A percentile compares a stretch with the other conserved stretches of the same genome.
These are phyloP conservation scores for Crypturellus undulatus DNA, from an alignment of 2,113 vertebrate genomes.

Conservation along the genomic window DNA sequence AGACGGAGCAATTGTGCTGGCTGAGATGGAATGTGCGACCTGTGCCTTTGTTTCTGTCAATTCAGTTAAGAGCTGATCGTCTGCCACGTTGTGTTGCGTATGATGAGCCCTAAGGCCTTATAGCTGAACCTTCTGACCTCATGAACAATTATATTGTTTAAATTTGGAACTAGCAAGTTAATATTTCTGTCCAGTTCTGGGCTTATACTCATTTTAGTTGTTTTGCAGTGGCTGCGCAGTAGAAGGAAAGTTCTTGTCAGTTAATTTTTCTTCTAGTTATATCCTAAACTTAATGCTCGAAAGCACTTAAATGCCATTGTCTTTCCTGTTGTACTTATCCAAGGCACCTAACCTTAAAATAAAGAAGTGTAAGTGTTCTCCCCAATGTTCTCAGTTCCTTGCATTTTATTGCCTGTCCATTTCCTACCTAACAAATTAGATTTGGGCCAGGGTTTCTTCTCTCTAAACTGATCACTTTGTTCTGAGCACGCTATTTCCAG, in stretches of 20 bases:
- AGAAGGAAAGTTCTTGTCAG: not conserved
- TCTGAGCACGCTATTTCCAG: not conserved
- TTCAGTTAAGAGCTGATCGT: not conserved
- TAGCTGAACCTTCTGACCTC: not conserved
- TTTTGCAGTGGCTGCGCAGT: not conserved
- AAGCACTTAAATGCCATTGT: not conserved
- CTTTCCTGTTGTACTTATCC: not conserved
- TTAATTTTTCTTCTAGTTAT: not conserved
- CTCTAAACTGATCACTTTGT: not conserved
- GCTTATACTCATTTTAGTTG: not conserved
- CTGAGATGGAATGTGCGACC: not conserved
- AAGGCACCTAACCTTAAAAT: not conserved
- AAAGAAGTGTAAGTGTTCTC: not conserved
- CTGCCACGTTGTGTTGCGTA: not conserved
- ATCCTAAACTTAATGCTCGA: not conserved
- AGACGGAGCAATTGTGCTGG: not conserved
- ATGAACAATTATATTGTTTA: not conserved
- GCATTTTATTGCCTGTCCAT: not conserved
- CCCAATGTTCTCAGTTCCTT: not conserved
- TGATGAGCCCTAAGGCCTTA: not conserved
- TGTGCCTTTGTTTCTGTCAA: constrained; percentile 2
- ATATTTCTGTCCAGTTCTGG: not conserved
- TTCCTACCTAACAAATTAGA: not conserved
- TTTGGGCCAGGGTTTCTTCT: accelerated
- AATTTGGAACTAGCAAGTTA: not conserved